Conservation (phyloP, 2,797 vertebrate genomes). For the Sebastes variabilis region DNA sequence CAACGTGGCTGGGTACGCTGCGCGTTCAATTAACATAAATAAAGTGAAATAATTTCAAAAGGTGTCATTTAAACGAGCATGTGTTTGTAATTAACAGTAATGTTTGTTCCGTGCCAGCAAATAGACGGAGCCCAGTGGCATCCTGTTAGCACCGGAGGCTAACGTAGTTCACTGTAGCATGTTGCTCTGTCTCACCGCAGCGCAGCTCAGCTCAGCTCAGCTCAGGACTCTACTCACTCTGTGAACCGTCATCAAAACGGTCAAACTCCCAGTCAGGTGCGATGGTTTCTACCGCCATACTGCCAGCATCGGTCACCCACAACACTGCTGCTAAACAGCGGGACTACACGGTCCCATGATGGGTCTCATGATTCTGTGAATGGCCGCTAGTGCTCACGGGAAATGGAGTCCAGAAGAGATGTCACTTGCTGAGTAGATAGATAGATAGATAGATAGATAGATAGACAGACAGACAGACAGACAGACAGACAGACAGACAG, state of each 20-base stretch:
- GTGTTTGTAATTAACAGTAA: neutral
- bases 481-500: neutral
- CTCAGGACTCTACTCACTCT: constrained; percentile 85
- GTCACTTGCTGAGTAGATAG: neutral
- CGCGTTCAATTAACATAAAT: fast-evolving
- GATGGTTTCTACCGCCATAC: constrained; percentile 88
- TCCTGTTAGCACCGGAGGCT: constrained; percentile 28
- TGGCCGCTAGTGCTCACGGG: constrained; percentile 66
- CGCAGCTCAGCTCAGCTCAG: neutral
- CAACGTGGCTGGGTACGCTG: fast-evolving
- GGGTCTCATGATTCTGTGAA: constrained; percentile 74
- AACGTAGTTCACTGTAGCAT: neutral
- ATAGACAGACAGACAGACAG: fast-evolving
- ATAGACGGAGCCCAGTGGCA: constrained; percentile 17
- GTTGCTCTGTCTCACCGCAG: neutral
- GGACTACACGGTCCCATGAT: constrained; percentile 64
- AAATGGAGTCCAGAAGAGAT: constrained; percentile 63
- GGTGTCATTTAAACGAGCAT: neutral
- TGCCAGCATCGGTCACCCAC: neutral
- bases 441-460: neutral
- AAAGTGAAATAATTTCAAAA: fast-evolving
- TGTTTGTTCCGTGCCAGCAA: neutral
- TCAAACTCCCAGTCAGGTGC: constrained; percentile 97
- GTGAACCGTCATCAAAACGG: constrained; percentile 95
- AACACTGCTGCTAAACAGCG: constrained; percentile 36